phyloP scores from a whole-genome alignment of 2,888 invertebrate genomes.

The Lutraria lutraria region DNA sequence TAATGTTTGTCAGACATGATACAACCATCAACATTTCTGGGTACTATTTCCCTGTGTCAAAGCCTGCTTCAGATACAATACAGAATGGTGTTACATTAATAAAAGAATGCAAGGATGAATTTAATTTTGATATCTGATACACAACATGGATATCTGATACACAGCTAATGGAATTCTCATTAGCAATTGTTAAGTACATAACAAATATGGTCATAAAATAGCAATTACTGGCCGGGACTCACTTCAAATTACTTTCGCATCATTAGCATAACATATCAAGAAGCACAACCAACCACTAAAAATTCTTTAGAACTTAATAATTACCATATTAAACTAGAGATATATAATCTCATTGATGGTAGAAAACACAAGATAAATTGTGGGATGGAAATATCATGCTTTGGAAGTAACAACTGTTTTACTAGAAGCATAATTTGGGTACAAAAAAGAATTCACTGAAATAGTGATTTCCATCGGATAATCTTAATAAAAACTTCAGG shows the following conservation, averaged over 20 bases:
- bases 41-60: not conserved
- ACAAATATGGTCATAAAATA: slow-evolving; percentile 7
- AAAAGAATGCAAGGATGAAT: not conserved
- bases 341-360: no score
- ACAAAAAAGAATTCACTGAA: no score
- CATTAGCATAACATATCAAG: not conserved
- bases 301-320: not conserved
- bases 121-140: not conserved
- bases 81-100: not conserved
- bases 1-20: not conserved
- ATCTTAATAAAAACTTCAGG: not conserved
- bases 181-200: not conserved
- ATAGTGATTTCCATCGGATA: no score
- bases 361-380: no score
- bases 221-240: not conserved
- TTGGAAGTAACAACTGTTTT: no score
- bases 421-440: no score
- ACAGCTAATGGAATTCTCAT: slow-evolving; percentile 12
- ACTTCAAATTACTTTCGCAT: not conserved
- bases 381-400: no score
- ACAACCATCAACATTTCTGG: not conserved
- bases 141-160: slow-evolving; percentile 1
- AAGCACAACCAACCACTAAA: not conserved
- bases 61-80: not conserved
- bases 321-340: no score